phyloP scores from a whole-genome alignment of 2,113 vertebrate species.

The Rhadina sibilatrix region DNA sequence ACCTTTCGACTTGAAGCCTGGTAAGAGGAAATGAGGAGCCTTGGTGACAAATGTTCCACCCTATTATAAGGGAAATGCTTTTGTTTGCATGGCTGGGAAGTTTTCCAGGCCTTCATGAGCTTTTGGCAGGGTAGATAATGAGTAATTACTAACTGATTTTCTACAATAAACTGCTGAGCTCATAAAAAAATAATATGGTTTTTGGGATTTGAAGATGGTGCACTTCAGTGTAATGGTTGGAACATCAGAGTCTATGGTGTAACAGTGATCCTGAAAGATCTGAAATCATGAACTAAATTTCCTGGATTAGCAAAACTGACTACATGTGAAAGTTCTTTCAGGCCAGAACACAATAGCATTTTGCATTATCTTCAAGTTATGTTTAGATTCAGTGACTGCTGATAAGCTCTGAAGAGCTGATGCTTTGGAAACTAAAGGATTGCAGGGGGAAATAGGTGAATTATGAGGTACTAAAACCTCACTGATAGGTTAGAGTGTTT shows the following conservation, averaged over 20 bases:
- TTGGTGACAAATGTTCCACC: background rate
- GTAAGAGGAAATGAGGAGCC: conserved; percentile 19
- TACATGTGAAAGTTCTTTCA: background rate
- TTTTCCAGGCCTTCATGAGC: conserved; percentile 32
- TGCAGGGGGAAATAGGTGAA: background rate
- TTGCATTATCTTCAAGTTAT: background rate
- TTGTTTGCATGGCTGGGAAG: background rate
- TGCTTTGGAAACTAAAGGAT: background rate
- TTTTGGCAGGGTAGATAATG: background rate
- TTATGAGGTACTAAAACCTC: background rate
- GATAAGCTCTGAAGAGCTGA: background rate
- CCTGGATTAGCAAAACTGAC: background rate
- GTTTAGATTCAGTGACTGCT: background rate
- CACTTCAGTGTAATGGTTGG: background rate
- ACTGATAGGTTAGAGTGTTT: background rate
- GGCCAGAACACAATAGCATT: background rate
- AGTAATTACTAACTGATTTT: conserved; percentile 19
- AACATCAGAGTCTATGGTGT: background rate
- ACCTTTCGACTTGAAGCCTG: conserved; percentile 28
- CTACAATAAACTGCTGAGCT: background rate
- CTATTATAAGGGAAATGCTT: background rate
- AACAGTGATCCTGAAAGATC: background rate
- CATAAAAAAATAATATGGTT: background rate
- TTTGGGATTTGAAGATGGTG: background rate
- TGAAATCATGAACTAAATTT: background rate